Evolutionary conservation across 2,888 invertebrate species (phyloP).

Genomic region (Eugnorisma glareosa): DNA sequence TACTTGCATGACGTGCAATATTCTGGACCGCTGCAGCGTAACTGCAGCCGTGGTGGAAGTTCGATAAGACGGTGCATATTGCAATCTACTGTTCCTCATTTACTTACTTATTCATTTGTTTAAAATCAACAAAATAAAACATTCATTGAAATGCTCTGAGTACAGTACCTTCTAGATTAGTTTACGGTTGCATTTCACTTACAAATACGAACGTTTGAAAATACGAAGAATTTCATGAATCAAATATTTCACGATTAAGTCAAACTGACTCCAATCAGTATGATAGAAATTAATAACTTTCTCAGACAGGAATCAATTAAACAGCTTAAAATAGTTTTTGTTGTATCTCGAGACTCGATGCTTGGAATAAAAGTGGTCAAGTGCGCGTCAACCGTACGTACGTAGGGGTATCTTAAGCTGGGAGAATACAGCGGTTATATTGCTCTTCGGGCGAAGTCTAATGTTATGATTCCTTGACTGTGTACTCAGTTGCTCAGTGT

Average conservation of each 20-base stretch:
- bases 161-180: not conserved
- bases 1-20: not conserved
- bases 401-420: not conserved
- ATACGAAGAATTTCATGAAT: not conserved
- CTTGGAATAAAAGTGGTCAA: conserved; percentile 20
- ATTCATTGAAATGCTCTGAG: not conserved
- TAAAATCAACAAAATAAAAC: not conserved
- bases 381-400: not conserved
- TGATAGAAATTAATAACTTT: not conserved
- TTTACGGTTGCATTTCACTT: not conserved
- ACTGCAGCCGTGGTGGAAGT: not conserved
- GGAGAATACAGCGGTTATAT: not conserved
- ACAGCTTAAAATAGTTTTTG: conserved; percentile 19
- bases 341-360: conserved; percentile 20
- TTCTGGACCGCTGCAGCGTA: not conserved
- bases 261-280: not conserved
- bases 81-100: not conserved
- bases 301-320: not conserved
- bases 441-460: not conserved
- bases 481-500: not conserved
- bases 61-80: not conserved
- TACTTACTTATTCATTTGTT: not conserved
- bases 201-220: not conserved
- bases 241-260: not conserved
- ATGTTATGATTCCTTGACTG: conserved; percentile 4